These are phyloP conservation scores for Drosophila testacea DNA, from an alignment of 2,888 invertebrate species.

Conservation along the genomic window DNA sequence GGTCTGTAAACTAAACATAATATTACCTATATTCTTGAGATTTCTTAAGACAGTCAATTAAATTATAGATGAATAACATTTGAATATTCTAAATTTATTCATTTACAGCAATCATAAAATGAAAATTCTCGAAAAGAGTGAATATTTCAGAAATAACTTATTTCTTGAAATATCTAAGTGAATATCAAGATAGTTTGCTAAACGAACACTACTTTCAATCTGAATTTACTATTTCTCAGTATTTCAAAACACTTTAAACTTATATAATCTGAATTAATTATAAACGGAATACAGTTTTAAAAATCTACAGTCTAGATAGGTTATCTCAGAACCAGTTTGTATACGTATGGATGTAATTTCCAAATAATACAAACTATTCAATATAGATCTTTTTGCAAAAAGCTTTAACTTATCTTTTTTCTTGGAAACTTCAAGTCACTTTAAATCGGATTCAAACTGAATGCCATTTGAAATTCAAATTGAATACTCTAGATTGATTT, in stretches of 20 bases:
- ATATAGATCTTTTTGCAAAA: no score
- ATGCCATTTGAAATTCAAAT: not conserved
- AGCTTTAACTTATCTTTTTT: not conserved
- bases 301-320: no score
- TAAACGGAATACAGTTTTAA: not conserved
- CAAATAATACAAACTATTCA: no score
- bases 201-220: no score
- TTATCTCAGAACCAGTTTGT: no score
- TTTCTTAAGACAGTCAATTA: not conserved
- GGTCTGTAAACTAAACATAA: slow-evolving; percentile 3
- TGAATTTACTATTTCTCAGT: no score
- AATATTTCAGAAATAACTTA: no score
- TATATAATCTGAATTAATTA: not conserved
- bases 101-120: not conserved
- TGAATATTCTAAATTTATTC: not conserved
- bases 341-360: no score
- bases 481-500: not conserved
- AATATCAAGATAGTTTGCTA: no score
- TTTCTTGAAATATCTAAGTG: no score
- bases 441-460: not conserved
- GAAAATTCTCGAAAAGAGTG: no score
- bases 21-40: not conserved
- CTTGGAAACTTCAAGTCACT: not conserved
- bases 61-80: not conserved
- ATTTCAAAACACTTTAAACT: no score